These are phyloP conservation scores for Mus spretus DNA, from an alignment of 2,797 vertebrate genomes.

Conservation along the genomic window DNA sequence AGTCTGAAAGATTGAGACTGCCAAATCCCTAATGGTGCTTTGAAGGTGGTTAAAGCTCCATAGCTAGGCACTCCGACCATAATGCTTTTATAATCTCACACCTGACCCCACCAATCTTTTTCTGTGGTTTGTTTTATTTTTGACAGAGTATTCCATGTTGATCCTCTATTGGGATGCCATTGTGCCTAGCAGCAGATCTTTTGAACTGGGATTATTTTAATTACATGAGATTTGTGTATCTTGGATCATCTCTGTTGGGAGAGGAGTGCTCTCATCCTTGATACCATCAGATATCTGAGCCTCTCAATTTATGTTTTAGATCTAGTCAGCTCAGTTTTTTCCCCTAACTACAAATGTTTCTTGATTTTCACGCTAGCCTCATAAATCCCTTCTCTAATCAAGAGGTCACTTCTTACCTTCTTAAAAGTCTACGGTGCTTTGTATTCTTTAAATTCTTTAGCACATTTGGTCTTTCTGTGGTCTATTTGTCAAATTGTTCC, in stretches of 20 bases:
- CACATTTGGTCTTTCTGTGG: neutral
- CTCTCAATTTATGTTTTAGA: neutral
- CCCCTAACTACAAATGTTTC: neutral
- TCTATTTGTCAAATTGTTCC: neutral
- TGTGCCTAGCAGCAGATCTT: neutral
- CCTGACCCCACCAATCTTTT: neutral
- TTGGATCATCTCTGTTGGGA: neutral
- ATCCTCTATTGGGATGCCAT: neutral
- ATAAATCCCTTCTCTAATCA: slow-evolving; percentile 16
- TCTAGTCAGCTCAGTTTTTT: neutral
- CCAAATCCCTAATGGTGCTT: neutral
- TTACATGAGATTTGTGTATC: neutral
- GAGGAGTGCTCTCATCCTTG: fast-evolving
- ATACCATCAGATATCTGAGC: neutral
- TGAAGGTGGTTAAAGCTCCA: neutral
- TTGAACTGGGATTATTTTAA: neutral
- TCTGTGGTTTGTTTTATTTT: neutral
- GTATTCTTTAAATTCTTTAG: slow-evolving; percentile 17
- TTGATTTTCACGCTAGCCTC: neutral
- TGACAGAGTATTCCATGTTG: neutral
- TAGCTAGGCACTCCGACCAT: neutral
- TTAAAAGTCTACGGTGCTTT: neutral
- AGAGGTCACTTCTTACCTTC: neutral
- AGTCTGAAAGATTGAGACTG: neutral
- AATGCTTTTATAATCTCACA: neutral